Base-by-base conservation (phyloP, 2,113 vertebrate species). In the Brachyistius frenatus region DNA sequence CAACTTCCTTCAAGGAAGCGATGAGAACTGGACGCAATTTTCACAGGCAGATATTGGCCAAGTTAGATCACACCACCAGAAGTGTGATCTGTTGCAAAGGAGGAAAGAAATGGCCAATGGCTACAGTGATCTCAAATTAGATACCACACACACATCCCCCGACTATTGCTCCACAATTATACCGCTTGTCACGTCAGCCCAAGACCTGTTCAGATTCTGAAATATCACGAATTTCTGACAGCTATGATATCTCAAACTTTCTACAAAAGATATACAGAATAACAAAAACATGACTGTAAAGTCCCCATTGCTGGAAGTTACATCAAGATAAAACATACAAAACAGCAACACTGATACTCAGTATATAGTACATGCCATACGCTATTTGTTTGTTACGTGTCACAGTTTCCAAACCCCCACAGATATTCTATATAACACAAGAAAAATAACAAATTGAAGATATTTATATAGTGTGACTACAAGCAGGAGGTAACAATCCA, bases 51-150 rank as follows among this genome's bases (percentile, higher is more conserved):
- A 31, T 61, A 52, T n/a, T 67, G 54, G 52, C 14, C 46, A 16
- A 66, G 67, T 65, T 65, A 66, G 31, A 66, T 83, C 72, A 76
- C 76, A 79, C 47, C n/a, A 85, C 15, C 6, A 16, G 66, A 50
- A 74, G 58, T 77, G 80, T 66, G 46, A 64, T 66, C 36, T 53
- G 56, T 66, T 9, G 13, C 35, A 57, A 65, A 65, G 23, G 53
- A 78, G 30, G 62, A 52, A 66, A 62, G 56, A 71, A 69, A 72
- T 53, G 44, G 44, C 33, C 41, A 66, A 49, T 72, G 10, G 62
- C 77, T 31, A 37, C n/a, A 63, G n/a, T n/a, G 39, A 8, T 54
- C 33, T 73, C 53, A 37, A 60, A 68, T 36, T 57, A n/a, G 41
- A 66, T 54, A 61, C 5, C n/a, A 33, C 32, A 47, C 46, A 76